These are phyloP conservation scores for Archocentrus centrarchus DNA, from an alignment of 2,113 vertebrate genomes.

Conservation along the genomic window DNA sequence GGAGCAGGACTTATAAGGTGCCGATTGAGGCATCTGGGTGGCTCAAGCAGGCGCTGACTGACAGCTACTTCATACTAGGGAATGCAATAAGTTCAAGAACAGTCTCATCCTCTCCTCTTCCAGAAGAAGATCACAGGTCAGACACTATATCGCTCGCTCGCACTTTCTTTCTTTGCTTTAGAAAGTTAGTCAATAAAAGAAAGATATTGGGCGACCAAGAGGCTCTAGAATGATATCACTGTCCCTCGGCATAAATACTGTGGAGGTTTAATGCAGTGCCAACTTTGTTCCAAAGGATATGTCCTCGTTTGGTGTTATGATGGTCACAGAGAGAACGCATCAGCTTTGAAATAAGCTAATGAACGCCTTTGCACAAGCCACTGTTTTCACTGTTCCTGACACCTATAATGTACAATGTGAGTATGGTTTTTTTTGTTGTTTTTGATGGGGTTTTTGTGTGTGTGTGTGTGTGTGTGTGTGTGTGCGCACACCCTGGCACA, in stretches of 20 bases:
- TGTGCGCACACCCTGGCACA: background rate
- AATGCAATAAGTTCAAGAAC: background rate
- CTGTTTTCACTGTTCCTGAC: too few species aligned
- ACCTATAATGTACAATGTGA: too few species aligned
- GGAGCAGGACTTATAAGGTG: background rate
- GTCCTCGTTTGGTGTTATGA: background rate
- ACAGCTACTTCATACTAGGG: conserved; percentile 1
- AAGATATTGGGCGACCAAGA: background rate
- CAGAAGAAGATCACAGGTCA: conserved; percentile 1
- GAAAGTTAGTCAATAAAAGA: background rate
- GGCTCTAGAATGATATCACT: background rate
- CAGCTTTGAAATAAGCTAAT: too few species aligned
- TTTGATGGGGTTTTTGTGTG: background rate
- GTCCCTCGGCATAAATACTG: rapidly evolving
- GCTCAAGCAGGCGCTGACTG: background rate
- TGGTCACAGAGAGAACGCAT: background rate
- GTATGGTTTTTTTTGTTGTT: too few species aligned
- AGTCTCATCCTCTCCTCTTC: background rate
- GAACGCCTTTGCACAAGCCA: too few species aligned
- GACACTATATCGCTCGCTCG: background rate
- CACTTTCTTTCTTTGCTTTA: background rate
- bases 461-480: background rate
- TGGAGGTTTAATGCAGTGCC: background rate
- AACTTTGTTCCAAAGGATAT: background rate
- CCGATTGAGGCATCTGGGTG: background rate